Conservation (phyloP, 1,140 invertebrate genomes). For the Goniozus legneri region DNA sequence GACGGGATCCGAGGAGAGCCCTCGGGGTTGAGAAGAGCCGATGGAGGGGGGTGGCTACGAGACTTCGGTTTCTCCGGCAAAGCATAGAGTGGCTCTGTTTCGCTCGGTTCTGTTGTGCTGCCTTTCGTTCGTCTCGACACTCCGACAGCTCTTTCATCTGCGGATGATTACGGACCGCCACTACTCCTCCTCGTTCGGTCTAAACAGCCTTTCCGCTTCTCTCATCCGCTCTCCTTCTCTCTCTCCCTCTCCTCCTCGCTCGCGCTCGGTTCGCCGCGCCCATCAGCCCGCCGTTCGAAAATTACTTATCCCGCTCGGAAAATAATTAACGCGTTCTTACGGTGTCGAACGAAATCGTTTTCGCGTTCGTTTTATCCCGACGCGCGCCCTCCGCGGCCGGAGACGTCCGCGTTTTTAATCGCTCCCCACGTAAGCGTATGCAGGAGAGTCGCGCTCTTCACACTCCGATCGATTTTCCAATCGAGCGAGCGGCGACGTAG, state of each 20-base stretch:
- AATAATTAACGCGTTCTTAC: slow-evolving; percentile 38
- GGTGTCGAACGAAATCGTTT: slow-evolving; percentile 19
- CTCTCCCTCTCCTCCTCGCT: slow-evolving; percentile 5
- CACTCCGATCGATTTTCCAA: no score
- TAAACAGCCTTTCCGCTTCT: slow-evolving; percentile 25
- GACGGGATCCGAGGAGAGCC: slow-evolving; percentile 25
- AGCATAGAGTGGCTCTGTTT: slow-evolving; percentile 43
- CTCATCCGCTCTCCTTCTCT: background rate
- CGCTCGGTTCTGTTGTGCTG: slow-evolving; percentile 30
- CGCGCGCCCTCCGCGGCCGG: slow-evolving; percentile 15
- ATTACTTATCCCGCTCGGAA: slow-evolving; percentile 37
- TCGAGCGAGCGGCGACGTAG: no score
- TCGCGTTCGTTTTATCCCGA: slow-evolving; percentile 16
- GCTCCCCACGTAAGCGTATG: no score
- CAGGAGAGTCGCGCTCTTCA: no score
- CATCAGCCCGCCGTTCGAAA: slow-evolving; percentile 24
- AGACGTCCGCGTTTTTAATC: no score
- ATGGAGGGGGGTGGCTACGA: slow-evolving; percentile 16
- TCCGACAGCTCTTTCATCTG: slow-evolving; percentile 55
- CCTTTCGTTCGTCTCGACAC: slow-evolving; percentile 48
- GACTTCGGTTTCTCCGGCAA: slow-evolving; percentile 26
- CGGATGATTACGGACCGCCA: slow-evolving; percentile 44
- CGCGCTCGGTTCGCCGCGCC: slow-evolving; percentile 9
- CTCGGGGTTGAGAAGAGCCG: slow-evolving; percentile 6
- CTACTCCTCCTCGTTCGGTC: slow-evolving; percentile 19